phyloP scores from a whole-genome alignment of 2,113 vertebrate species.

The Pelecanoides urinatrix region DNA sequence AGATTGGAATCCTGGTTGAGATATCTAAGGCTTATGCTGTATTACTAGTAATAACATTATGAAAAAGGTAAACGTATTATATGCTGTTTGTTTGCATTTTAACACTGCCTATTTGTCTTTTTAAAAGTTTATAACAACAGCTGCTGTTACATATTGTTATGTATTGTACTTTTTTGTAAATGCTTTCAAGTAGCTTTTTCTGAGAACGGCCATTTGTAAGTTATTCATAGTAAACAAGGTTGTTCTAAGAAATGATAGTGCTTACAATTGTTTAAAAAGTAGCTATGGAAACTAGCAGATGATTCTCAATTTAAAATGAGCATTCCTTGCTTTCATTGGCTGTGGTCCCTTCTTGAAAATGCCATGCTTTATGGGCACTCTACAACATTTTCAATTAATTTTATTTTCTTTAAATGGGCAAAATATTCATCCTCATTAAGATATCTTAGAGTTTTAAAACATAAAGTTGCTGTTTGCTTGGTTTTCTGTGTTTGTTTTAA shows the following conservation, averaged over 20 bases:
- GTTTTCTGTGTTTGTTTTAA: background rate
- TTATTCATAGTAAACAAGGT: constrained; percentile 25
- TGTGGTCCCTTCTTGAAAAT: background rate
- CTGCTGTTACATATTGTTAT: background rate
- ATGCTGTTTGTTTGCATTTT: background rate
- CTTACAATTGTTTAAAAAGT: constrained; percentile 19
- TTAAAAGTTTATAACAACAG: background rate
- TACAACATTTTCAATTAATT: background rate
- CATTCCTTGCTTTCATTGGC: constrained; percentile 48
- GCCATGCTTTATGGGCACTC: background rate
- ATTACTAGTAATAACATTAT: background rate
- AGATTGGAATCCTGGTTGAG: background rate
- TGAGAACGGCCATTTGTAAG: background rate
- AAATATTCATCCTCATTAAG: background rate
- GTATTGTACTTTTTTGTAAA: background rate
- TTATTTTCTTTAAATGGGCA: constrained; percentile 29
- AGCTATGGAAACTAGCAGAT: constrained; percentile 28
- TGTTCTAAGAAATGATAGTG: background rate
- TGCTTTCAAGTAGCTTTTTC: background rate
- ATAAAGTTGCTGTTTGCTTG: background rate
- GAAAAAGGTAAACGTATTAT: background rate
- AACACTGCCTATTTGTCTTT: background rate
- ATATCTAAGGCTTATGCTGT: background rate
- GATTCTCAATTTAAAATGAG: background rate
- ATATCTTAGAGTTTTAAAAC: background rate